Conservation (phyloP, 2,113 vertebrate genomes). For the Malaclemys terrapin region DNA sequence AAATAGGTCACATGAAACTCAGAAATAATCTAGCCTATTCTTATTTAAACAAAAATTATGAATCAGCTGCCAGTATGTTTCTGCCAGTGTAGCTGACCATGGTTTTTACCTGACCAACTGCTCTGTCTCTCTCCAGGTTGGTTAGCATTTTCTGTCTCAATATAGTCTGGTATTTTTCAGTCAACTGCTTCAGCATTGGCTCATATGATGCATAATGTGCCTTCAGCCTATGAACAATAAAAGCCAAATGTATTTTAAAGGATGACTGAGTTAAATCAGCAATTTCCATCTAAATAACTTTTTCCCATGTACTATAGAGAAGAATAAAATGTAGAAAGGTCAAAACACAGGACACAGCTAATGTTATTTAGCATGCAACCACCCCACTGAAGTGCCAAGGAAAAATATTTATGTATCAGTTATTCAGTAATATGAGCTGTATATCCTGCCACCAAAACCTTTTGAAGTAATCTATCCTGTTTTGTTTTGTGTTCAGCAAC, state of each 20-base stretch:
- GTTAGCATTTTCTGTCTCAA: conserved; percentile 86
- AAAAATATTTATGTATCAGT: not conserved
- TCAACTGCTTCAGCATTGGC: conserved; percentile 81
- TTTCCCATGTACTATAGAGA: not conserved
- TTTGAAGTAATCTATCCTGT: not conserved
- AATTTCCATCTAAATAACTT: conserved; percentile 5
- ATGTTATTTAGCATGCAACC: not conserved
- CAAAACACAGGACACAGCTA: conserved; percentile 9
- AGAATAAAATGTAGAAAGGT: conserved; percentile 42
- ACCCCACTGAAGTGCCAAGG: not conserved
- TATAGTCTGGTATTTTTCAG: conserved; percentile 86
- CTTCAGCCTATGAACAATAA: conserved; percentile 81
- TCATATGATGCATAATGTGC: conserved; percentile 86
- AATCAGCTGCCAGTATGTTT: not conserved
- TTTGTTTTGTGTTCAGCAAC: not conserved
- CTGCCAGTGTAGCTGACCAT: not conserved
- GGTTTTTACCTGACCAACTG: conserved; percentile 78
- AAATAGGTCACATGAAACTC: not conserved
- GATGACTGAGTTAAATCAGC: conserved; percentile 29
- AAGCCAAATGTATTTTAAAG: conserved; percentile 1
- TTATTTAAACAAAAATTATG: not conserved
- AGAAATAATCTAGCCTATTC: not conserved
- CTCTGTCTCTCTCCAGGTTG: conserved; percentile 86
- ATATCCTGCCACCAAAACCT: not conserved
- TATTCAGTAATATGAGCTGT: not conserved